Evolutionary conservation across 2,797 vertebrate genomes (phyloP).

Genomic region (Capromys pilorides): DNA sequence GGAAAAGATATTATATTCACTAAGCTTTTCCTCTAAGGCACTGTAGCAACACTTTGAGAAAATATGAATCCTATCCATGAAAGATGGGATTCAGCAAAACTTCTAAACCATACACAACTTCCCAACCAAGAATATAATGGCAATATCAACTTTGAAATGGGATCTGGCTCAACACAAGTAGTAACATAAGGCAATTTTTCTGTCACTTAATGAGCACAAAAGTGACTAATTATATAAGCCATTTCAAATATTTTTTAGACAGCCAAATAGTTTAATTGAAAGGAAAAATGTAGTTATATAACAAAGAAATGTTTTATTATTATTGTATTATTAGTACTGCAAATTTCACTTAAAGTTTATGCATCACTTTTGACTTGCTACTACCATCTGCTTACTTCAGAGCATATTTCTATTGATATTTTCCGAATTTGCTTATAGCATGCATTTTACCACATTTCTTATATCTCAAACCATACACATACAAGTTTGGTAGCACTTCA

Average conservation of each 20-base stretch:
- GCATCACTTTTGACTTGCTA: conserved; percentile 37
- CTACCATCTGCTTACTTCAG: neutral
- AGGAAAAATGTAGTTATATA: neutral
- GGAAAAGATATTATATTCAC: neutral
- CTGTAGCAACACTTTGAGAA: neutral
- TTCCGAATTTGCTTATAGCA: neutral
- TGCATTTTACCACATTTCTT: neutral
- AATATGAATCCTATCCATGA: neutral
- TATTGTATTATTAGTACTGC: neutral
- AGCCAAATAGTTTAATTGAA: neutral
- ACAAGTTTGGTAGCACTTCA: neutral
- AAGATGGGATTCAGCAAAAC: conserved; percentile 50
- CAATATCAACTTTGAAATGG: neutral
- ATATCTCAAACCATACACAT: conserved; percentile 34
- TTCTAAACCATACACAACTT: neutral
- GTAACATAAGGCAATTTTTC: neutral
- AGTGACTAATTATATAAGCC: neutral
- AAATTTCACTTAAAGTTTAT: neutral
- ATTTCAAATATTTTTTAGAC: neutral
- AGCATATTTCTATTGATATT: neutral
- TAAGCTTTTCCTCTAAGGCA: neutral
- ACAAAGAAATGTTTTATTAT: neutral
- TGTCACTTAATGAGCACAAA: neutral
- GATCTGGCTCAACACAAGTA: neutral
- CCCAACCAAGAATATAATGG: neutral